A percentile compares a stretch with the other conserved stretches of the same genome.
These are phyloP conservation scores for Drosophila tripunctata DNA, from an alignment of 2,888 invertebrate species.

Conservation along the genomic window DNA sequence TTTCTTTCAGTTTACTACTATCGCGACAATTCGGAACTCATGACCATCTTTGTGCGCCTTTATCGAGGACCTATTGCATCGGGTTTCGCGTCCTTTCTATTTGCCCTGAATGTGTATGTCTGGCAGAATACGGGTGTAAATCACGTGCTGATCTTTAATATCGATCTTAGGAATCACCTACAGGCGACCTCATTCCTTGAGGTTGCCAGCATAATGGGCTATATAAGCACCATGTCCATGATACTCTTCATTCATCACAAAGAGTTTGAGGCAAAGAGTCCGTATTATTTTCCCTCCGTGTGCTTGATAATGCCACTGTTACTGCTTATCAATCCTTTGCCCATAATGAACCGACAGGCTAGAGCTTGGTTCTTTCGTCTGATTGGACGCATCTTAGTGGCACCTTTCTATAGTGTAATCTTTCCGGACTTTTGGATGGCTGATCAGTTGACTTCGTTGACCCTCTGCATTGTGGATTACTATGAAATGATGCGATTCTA, in stretches of 20 bases:
- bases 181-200: slow-evolving; percentile 96
- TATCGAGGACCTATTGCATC: slow-evolving; percentile 96
- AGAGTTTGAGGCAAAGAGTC: slow-evolving; percentile 88
- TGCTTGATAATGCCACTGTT: slow-evolving; percentile 90
- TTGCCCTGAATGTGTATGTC: slow-evolving; percentile 96
- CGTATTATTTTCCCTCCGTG: slow-evolving; percentile 94
- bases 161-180: slow-evolving; percentile 95
- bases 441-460: slow-evolving; percentile 96
- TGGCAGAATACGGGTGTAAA: slow-evolving; percentile 98
- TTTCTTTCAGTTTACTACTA: slow-evolving; percentile 18
- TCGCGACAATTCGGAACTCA: background rate
- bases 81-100: slow-evolving; percentile 94
- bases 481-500: slow-evolving; percentile 97
- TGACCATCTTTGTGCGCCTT: slow-evolving; percentile 90
- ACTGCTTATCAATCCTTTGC: slow-evolving; percentile 94
- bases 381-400: slow-evolving; percentile 89
- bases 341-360: slow-evolving; percentile 93
- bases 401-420: slow-evolving; percentile 95
- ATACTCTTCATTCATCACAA: slow-evolving; percentile 87
- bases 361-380: slow-evolving; percentile 95
- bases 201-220: slow-evolving; percentile 93
- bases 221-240: slow-evolving; percentile 94
- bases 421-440: slow-evolving; percentile 99
- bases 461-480: slow-evolving; percentile 93
- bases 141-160: slow-evolving; percentile 97